These are phyloP conservation scores for Chaetura pelagica DNA, from an alignment of 2,113 vertebrate genomes.

Conservation along the genomic window DNA sequence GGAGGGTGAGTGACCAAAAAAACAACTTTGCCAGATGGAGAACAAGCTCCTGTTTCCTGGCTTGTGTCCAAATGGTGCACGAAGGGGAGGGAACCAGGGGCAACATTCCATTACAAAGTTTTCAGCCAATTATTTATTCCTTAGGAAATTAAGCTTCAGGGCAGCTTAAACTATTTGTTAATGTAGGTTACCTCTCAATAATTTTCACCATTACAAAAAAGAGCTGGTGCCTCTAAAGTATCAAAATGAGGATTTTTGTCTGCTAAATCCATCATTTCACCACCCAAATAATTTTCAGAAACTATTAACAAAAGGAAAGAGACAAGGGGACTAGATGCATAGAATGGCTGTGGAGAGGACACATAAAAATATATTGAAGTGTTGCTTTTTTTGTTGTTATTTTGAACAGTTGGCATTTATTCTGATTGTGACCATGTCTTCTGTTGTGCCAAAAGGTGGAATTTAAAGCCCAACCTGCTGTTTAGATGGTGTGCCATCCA, in stretches of 20 bases:
- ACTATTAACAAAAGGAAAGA: not conserved
- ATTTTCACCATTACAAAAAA: not conserved
- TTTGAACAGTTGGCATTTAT: not conserved
- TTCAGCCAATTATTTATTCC: not conserved
- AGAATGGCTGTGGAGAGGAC: not conserved
- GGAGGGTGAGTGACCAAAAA: not conserved
- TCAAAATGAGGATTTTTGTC: not conserved
- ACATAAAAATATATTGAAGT: rapidly evolving
- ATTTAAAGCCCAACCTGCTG: not conserved
- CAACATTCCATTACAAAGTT: not conserved
- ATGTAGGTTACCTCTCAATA: not conserved
- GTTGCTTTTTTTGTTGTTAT: not conserved
- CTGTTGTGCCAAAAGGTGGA: not conserved
- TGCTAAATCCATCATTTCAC: not conserved
- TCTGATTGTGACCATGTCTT: not conserved
- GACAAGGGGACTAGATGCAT: not conserved
- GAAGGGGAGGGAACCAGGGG: not conserved
- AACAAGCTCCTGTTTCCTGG: not conserved
- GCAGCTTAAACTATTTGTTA: not conserved
- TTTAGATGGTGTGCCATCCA: rapidly evolving
- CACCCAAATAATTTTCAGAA: not conserved
- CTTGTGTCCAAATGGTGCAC: not conserved
- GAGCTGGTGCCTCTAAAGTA: not conserved
- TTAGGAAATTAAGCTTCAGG: not conserved
- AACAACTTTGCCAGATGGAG: not conserved